Evolutionary conservation across 2,797 vertebrate species (phyloP), one percentile per base, ranked within the genome.

Genomic region (Siniperca undulata): DNA sequence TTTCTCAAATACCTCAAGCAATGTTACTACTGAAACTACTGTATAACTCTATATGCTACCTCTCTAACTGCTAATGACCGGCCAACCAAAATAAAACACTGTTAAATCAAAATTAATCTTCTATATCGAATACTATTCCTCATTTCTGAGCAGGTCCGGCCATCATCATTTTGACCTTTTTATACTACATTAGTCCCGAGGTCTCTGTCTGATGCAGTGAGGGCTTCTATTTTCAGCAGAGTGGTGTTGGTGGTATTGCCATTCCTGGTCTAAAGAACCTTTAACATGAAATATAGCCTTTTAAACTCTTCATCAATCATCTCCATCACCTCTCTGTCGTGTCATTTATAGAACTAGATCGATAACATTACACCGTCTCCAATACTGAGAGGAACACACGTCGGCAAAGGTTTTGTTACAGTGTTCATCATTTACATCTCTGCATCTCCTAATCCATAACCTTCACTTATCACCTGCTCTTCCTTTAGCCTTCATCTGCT

Each of bases 311-410:
- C 75, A 71, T 81, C 83, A 82, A 65, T 78, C 56, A 80, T 65
- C 60, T 56, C 71, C 48, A 70, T 56, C 61, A 61, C 74, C 74
- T 82, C 76, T 77, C 40, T 67, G 65, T 53, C 2, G 3, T 74
- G 61, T 77, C 83, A 77, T 76, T 86, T 79, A 89, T 73, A 73
- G 71, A 24, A 50, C 42, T 38, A 24, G 86, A 78, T 87, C 67
- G 14, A 86, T 81, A 75, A 70, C 56, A 66, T 86, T 74, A 77
- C 76, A 77, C 74, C 9, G 9, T 40, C 78, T 62, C 50, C 77
- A 73, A 77, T 66, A 87, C 75, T 5, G 70, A 82, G 50, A 80
- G 14, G 58, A 68, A 74, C 46, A 46, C 55, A 64, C 70, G 62
- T 52, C 4, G 1, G 64, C 27, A 74, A 80, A 74, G 82, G 58